A percentile compares a stretch with the other conserved stretches of the same genome.
These are phyloP conservation scores for Sinhomidia bicolor DNA, from an alignment of 2,888 invertebrate species.

Conservation along the genomic window DNA sequence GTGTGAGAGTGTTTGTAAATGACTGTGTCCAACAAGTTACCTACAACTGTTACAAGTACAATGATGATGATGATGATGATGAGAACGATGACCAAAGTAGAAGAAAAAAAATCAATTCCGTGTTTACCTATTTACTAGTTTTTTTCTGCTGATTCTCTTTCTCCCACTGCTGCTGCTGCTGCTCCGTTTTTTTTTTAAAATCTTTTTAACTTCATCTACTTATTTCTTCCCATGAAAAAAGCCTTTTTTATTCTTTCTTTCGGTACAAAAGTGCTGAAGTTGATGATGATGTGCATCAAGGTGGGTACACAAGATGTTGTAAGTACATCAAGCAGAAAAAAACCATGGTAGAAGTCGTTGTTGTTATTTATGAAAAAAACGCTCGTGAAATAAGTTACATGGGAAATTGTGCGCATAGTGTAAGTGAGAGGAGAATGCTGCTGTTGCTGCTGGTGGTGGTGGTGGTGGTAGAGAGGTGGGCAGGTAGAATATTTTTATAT, in stretches of 20 bases:
- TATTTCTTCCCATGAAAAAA: neutral
- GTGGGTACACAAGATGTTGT: neutral
- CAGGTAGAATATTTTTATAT: conserved; percentile 11
- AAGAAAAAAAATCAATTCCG: conserved; percentile 1
- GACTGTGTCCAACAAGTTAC: conserved; percentile 16
- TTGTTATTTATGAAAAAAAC: conserved; percentile 13
- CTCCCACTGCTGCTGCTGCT: conserved; percentile 16
- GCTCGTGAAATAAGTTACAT: conserved; percentile 7
- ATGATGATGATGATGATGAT: neutral
- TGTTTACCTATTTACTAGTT: neutral
- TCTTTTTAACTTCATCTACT: conserved; percentile 1
- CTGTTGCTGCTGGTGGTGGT: neutral
- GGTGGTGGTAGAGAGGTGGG: neutral
- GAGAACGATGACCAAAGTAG: too few species aligned
- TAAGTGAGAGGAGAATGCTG: neutral
- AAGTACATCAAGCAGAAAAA: conserved; percentile 16
- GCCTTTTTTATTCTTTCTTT: neutral
- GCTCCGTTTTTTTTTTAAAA: neutral
- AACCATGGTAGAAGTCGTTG: conserved; percentile 2
- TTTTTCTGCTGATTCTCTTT: neutral
- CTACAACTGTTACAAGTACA: neutral
- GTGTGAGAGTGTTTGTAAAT: conserved; percentile 46
- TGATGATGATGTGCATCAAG: conserved; percentile 33
- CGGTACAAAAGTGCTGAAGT: conserved; percentile 46
- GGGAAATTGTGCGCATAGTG: conserved; percentile 7